Evolutionary conservation across 2,888 invertebrate genomes (phyloP), one percentile per base, ranked within the genome.

Genomic region (Papilio demoleus): DNA sequence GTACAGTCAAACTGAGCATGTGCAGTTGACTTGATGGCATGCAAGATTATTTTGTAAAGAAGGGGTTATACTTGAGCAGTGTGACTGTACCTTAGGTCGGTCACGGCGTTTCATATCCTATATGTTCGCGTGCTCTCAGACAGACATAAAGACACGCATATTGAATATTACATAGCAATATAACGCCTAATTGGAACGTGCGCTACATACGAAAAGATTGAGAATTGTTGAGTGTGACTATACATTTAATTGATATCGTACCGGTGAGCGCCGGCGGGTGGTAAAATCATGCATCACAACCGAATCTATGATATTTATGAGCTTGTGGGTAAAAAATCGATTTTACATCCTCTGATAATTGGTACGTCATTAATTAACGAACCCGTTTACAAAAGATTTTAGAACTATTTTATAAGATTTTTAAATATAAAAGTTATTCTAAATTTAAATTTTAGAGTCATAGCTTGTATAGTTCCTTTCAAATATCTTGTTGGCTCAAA

Each of bases 111-210:
- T 79, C 80, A 72, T 79, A 82, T 80, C 81, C 76, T 75, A 76
- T 79, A 76, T 81, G 85, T 81, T 91, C 87, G 90, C 90, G 90
- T 90, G 90, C 82, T 78, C 77, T 72, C 76, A 83, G 83, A 84
- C 85, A 80, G 83, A 85, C 84, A 78, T 82, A 85, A 81, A 84
- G 86, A 83, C 85, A 88, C 88, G 89, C 85, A 77, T 85, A 82
- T 88, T 85, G 86, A 84, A 84, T 87, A 87, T 88, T 85, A 76
- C 76, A 77, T 77, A 86, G 86, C 85, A 85, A 87, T 88, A 88
- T 87, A 83, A 81, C 79, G 75, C 74, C 79, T 90, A 90, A 90
- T 91, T 90, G 89, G 89, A 86, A 84, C 88, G 86, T 83, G 87
- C 83, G 83, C 86, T 79, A 83, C 81, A 84, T 82, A 79, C 77